These are phyloP conservation scores for Cricetomys ansorgei DNA, from an alignment of 2,113 vertebrate genomes.

Conservation along the genomic window DNA sequence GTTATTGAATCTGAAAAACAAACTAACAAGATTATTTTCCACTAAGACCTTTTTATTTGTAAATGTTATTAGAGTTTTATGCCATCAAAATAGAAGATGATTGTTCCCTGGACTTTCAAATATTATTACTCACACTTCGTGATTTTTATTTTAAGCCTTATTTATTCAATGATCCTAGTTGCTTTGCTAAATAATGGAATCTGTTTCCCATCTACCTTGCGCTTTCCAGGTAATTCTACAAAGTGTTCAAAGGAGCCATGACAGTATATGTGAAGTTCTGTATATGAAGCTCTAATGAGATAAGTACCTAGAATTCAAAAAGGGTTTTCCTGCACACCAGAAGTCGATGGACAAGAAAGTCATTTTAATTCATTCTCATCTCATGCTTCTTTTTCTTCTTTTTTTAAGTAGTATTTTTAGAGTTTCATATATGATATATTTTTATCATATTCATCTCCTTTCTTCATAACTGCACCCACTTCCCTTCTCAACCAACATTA, in stretches of 20 bases:
- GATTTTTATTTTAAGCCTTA: constrained; percentile 40
- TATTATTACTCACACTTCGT: neutral
- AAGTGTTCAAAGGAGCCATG: neutral
- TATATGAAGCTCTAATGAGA: neutral
- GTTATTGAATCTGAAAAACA: neutral
- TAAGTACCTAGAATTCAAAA: neutral
- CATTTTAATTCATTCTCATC: neutral
- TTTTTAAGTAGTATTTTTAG: neutral
- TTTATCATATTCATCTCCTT: neutral
- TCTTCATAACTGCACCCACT: neutral
- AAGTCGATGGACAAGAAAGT: neutral
- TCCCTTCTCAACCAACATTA: neutral
- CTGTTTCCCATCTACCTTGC: neutral
- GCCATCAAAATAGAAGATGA: neutral
- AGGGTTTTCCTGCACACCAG: neutral
- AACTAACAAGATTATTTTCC: constrained; percentile 52
- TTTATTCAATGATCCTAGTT: neutral
- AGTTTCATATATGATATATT: neutral
- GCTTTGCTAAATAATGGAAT: constrained; percentile 3
- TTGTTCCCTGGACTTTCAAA: neutral
- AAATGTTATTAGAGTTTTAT: constrained; percentile 7
- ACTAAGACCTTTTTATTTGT: constrained; percentile 40
- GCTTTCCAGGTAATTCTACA: neutral
- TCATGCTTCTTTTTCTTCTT: neutral
- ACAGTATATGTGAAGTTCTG: neutral